Evolutionary conservation across 2,113 vertebrate species (phyloP).

Genomic region (Gambusia holbrooki): DNA sequence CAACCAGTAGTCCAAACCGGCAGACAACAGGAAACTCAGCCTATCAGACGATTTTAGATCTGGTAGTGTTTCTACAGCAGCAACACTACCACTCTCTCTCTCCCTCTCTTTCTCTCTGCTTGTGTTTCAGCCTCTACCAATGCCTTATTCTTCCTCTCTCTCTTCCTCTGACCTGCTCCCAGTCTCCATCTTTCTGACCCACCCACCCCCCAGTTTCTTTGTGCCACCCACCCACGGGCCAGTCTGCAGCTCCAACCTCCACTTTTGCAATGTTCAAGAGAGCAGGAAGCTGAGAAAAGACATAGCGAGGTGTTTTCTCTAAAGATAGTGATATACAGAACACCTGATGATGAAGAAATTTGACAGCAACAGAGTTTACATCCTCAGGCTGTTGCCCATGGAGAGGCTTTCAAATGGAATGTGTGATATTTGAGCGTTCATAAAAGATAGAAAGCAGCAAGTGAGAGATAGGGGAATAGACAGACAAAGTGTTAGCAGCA

Average conservation of each 20-base stretch:
- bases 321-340: constrained; percentile 4
- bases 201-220: not conserved
- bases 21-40: constrained; percentile 65
- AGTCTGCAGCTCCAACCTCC: constrained; percentile 38
- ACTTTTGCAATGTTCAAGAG: constrained; percentile 12
- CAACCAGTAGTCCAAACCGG: constrained; percentile 26
- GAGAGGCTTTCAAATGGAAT: constrained; percentile 12
- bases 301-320: constrained; percentile 17
- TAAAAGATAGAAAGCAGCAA: not conserved
- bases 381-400: constrained; percentile 22
- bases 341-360: constrained; percentile 27
- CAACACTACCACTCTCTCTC: constrained; percentile 20
- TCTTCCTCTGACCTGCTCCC: constrained; percentile 51
- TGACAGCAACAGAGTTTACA: constrained; percentile 33
- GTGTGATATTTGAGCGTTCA: constrained; percentile 23
- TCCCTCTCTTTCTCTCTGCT: constrained; percentile 10
- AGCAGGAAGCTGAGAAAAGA: constrained; percentile 3
- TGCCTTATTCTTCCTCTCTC: constrained; percentile 37
- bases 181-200: constrained; percentile 34
- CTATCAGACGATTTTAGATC: constrained; percentile 64
- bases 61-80: constrained; percentile 17
- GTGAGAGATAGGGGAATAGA: not conserved
- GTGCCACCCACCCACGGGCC: constrained; percentile 46
- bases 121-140: constrained; percentile 31
- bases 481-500: not conserved